These are phyloP conservation scores for Melitaea cinxia DNA, from an alignment of 1,140 invertebrate species.

Conservation along the genomic window DNA sequence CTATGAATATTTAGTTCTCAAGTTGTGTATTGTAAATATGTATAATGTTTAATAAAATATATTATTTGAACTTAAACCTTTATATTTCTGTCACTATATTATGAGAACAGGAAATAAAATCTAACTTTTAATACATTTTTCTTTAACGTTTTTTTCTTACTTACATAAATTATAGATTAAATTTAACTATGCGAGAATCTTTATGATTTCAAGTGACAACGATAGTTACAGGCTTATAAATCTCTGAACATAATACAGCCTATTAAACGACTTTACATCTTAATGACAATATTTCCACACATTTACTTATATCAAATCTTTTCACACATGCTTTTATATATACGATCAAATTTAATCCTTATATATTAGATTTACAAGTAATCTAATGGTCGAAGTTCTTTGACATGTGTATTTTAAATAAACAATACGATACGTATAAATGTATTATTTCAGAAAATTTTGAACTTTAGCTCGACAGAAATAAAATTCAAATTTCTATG, in stretches of 20 bases:
- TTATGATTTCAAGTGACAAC: no score
- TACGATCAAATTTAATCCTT: neutral
- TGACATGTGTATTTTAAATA: slow-evolving; percentile 14
- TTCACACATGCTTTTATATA: neutral
- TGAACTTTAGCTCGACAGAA: neutral
- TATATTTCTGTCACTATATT: no score
- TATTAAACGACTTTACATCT: neutral
- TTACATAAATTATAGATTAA: no score
- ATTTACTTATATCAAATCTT: slow-evolving; percentile 1
- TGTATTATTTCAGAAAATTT: no score
- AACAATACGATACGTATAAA: neutral
- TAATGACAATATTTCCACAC: neutral
- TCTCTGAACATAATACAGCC: neutral
- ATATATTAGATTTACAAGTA: neutral
- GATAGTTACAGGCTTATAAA: neutral
- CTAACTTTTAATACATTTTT: no score
- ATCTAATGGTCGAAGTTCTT: slow-evolving; percentile 16
- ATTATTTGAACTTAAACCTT: no score
- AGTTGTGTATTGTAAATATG: no score
- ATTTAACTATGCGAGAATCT: no score
- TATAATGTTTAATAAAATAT: no score
- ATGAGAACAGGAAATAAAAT: no score
- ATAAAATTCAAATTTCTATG: slow-evolving; percentile 4
- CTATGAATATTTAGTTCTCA: no score
- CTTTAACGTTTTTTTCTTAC: no score